Percentiles rank a stretch among this genome's conserved stretches.
Conservation (phyloP, 2,797 vertebrate species). For the Pampus argenteus region DNA sequence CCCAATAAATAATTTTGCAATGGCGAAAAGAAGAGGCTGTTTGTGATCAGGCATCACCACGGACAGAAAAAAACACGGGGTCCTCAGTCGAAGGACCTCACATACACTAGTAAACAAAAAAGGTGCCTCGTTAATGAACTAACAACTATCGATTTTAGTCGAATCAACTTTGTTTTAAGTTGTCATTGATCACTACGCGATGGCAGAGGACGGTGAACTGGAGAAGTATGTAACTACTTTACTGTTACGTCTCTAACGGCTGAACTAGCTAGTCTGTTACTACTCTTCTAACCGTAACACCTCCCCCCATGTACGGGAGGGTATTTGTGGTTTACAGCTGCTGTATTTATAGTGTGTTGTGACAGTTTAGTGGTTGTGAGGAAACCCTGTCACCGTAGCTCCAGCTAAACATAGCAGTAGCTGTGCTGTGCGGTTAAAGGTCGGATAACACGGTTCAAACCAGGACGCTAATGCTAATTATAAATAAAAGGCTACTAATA, state of each 20-base stretch:
- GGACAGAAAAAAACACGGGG: conserved; percentile 45
- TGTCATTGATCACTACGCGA: conserved; percentile 20
- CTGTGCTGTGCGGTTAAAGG: conserved; percentile 41
- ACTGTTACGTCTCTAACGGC: background rate
- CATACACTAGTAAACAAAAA: conserved; percentile 62
- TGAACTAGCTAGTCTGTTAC: background rate
- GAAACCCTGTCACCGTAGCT: background rate
- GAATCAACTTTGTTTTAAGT: background rate
- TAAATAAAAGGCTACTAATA: too few relatives aligned
- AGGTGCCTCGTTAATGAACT: conserved; percentile 19
- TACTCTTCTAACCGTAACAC: background rate
- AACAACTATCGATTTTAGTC: conserved; percentile 14
- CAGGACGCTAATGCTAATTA: conserved; percentile 36
- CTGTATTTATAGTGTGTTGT: background rate
- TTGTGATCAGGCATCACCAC: conserved; percentile 48
- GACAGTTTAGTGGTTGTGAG: conserved; percentile 19
- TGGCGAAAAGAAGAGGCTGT: too few relatives aligned
- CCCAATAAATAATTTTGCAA: too few relatives aligned
- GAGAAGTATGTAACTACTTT: conserved; percentile 75
- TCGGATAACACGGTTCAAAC: conserved; percentile 62
- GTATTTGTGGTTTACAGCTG: conserved; percentile 22
- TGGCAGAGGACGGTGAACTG: conserved; percentile 81
- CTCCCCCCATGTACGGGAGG: background rate
- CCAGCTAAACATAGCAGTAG: background rate
- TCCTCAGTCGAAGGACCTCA: conserved; percentile 74